Percentiles rank a stretch among this genome's conserved stretches.
phyloP scores from a whole-genome alignment of 2,888 invertebrate species.

The Meteorus colon region DNA sequence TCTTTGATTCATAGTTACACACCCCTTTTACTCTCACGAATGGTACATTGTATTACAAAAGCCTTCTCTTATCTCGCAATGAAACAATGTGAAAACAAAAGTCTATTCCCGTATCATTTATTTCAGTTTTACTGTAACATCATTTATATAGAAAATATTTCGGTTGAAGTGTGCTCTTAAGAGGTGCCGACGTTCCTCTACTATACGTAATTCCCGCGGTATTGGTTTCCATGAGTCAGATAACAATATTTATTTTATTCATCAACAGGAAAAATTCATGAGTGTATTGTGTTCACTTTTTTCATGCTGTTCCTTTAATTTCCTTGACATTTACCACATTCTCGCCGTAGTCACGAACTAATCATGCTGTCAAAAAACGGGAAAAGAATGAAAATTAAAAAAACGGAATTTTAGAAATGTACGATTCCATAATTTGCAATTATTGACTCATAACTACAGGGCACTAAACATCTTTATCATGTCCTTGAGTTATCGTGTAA shows the following conservation, averaged over 20 bases:
- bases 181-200: constrained; percentile 3
- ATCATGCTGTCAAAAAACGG: not conserved
- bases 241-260: not conserved
- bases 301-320: not conserved
- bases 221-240: not conserved
- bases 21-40: not conserved
- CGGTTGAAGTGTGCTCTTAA: not conserved
- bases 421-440: not conserved
- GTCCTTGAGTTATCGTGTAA: not conserved
- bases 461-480: not conserved
- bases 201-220: not conserved
- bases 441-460: not conserved
- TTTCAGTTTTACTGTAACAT: not conserved
- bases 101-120: not conserved
- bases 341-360: not conserved
- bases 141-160: not conserved
- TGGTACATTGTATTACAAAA: not conserved
- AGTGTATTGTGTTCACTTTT: not conserved
- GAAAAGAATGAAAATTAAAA: not conserved
- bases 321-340: not conserved
- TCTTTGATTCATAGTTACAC: not conserved
- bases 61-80: not conserved
- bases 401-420: not conserved
- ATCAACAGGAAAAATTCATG: not conserved
- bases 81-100: not conserved